Evolutionary conservation across 2,113 vertebrate genomes (phyloP).

Genomic region (Scalopus aquaticus): DNA sequence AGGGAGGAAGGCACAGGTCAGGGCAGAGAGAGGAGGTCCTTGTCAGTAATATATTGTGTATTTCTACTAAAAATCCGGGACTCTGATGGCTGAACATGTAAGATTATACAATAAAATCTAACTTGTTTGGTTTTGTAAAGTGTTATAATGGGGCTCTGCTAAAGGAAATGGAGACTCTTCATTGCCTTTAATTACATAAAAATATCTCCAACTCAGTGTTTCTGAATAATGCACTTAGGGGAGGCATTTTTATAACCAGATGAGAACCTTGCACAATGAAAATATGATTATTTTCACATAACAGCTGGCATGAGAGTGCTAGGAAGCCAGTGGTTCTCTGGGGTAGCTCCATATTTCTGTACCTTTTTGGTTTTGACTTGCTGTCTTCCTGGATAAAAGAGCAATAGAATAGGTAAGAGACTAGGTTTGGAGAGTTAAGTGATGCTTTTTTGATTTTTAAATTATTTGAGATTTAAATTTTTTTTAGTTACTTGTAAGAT

Average conservation of each 20-base stretch:
- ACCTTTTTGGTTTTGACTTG: neutral
- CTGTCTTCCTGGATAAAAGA: neutral
- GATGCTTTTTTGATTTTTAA: neutral
- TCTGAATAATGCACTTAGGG: conserved; percentile 23
- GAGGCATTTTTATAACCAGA: conserved; percentile 44
- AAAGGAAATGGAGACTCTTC: conserved; percentile 1
- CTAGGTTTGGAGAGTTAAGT: neutral
- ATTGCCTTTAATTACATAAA: conserved; percentile 41
- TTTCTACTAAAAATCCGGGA: neutral
- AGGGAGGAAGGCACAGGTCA: neutral
- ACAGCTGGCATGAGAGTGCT: neutral
- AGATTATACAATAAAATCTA: neutral
- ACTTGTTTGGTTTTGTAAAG: neutral
- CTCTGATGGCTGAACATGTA: neutral
- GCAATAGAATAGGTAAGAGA: neutral
- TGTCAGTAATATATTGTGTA: neutral
- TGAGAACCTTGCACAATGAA: neutral
- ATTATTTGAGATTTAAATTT: too few species aligned
- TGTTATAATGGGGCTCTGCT: neutral
- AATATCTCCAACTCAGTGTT: conserved; percentile 25
- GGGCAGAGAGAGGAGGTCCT: neutral
- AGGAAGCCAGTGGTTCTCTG: neutral
- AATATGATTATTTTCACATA: conserved; percentile 49
- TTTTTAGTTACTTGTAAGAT: too few species aligned
- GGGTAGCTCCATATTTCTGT: neutral